phyloP scores from a whole-genome alignment of 2,113 vertebrate species.

The Manacus vitellinus region DNA sequence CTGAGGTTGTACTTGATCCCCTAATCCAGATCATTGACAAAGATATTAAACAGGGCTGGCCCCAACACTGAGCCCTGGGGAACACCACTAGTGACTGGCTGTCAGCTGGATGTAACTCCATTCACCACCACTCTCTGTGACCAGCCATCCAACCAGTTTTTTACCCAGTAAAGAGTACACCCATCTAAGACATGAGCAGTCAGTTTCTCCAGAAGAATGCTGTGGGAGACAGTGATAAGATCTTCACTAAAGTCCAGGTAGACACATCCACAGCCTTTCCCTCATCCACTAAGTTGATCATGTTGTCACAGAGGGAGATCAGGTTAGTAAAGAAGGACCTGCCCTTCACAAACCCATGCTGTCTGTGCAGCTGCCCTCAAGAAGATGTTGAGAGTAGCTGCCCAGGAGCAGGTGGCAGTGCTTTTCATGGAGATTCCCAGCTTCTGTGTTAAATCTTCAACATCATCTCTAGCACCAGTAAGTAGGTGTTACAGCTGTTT shows the following conservation, averaged over 20 bases:
- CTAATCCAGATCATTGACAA: neutral
- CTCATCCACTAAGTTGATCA: neutral
- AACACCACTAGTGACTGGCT: neutral
- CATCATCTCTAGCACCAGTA: neutral
- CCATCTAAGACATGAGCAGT: neutral
- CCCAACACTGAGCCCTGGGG: neutral
- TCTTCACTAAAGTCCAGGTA: neutral
- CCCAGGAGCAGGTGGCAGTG: neutral
- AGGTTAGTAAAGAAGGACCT: neutral
- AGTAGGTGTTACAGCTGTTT: neutral
- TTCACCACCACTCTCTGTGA: too few relatives aligned
- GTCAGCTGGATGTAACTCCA: neutral
- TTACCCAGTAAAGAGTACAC: fast-evolving
- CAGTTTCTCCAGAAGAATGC: neutral
- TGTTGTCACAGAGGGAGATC: neutral
- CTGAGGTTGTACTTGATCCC: neutral
- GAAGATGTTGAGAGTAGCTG: neutral
- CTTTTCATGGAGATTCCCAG: neutral
- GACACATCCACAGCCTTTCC: neutral
- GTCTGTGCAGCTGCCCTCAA: neutral
- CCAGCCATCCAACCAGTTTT: neutral
- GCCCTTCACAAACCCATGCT: neutral
- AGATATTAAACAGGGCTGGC: neutral
- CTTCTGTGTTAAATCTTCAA: neutral
- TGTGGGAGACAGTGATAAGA: neutral